These are phyloP conservation scores for Nephrocerus scutellatus DNA, from an alignment of 2,888 invertebrate genomes.

Conservation along the genomic window DNA sequence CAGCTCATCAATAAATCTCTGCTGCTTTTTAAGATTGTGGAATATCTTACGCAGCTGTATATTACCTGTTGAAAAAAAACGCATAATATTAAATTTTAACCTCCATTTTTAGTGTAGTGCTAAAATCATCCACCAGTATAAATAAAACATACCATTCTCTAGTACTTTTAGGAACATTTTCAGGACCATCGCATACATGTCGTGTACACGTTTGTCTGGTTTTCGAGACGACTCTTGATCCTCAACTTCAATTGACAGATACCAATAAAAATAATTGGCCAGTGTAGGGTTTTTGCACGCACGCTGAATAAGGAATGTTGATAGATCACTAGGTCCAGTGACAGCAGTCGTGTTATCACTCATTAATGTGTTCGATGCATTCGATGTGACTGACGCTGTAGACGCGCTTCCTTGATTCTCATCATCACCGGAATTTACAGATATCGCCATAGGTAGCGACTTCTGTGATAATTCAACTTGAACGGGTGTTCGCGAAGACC, in stretches of 20 bases:
- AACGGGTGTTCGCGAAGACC: conserved; percentile 21
- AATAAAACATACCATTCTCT: conserved; percentile 52
- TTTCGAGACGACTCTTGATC: conserved; percentile 66
- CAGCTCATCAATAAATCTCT: conserved; percentile 84
- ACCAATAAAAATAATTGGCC: conserved; percentile 98
- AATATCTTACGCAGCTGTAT: conserved; percentile 66
- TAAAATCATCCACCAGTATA: not conserved
- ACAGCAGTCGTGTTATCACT: conserved; percentile 39
- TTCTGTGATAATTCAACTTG: conserved; percentile 22
- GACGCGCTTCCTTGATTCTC: conserved; percentile 25
- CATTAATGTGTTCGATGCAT: conserved; percentile 50
- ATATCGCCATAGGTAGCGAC: conserved; percentile 22
- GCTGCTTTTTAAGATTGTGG: conserved; percentile 73
- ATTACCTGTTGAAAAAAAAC: conserved; percentile 47
- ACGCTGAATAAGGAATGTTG: conserved; percentile 82
- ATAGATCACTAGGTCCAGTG: conserved; percentile 58
- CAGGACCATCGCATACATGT: conserved; percentile 88
- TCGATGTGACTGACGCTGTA: conserved; percentile 43
- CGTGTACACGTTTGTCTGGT: conserved; percentile 65
- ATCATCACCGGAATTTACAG: conserved; percentile 25
- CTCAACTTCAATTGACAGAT: conserved; percentile 88
- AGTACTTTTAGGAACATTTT: conserved; percentile 72
- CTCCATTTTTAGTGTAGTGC: not conserved
- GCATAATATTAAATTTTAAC: conserved; percentile 1
- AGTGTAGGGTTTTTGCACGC: conserved; percentile 83